Percentiles rank a stretch among this genome's conserved stretches.
phyloP scores from a whole-genome alignment of 1,140 invertebrate species.

The Drosophila subpulchrella region DNA sequence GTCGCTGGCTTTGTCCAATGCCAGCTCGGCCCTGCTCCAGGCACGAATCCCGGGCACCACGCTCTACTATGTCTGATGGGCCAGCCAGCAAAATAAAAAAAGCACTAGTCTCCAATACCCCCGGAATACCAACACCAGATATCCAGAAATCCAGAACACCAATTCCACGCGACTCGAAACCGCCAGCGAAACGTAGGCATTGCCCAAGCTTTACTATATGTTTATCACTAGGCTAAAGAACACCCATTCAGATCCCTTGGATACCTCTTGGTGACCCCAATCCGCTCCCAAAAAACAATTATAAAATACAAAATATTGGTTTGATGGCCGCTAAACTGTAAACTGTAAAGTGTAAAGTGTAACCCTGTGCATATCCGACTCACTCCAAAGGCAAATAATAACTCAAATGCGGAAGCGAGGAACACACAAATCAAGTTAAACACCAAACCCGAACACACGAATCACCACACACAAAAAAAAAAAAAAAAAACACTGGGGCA shows the following conservation, averaged over 20 bases:
- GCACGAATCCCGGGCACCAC: slow-evolving; percentile 80
- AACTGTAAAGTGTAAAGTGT: slow-evolving; percentile 41
- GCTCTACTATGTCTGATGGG: slow-evolving; percentile 81
- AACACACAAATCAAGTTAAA: slow-evolving; percentile 13
- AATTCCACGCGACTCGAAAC: not conserved
- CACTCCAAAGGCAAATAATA: slow-evolving; percentile 20
- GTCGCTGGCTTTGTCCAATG: slow-evolving; percentile 71
- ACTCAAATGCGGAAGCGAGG: slow-evolving; percentile 34
- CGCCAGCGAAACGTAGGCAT: slow-evolving; percentile 54
- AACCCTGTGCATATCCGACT: slow-evolving; percentile 34
- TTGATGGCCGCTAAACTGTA: slow-evolving; percentile 26
- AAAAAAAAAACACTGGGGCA: slow-evolving; percentile 38
- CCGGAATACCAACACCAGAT: not conserved
- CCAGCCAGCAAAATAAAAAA: not conserved
- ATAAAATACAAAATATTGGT: slow-evolving; percentile 7
- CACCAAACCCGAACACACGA: slow-evolving; percentile 23
- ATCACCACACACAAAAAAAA: slow-evolving; percentile 29
- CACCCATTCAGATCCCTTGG: slow-evolving; percentile 17
- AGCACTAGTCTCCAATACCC: not conserved
- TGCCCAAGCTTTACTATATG: slow-evolving; percentile 36
- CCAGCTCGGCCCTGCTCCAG: slow-evolving; percentile 69
- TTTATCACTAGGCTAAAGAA: slow-evolving; percentile 50
- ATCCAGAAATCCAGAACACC: slow-evolving; percentile 1
- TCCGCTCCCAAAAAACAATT: slow-evolving; percentile 28
- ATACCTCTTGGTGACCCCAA: slow-evolving; percentile 37